Base-by-base conservation (phyloP, 2,888 invertebrate species). In the Xestia sexstrigata region DNA sequence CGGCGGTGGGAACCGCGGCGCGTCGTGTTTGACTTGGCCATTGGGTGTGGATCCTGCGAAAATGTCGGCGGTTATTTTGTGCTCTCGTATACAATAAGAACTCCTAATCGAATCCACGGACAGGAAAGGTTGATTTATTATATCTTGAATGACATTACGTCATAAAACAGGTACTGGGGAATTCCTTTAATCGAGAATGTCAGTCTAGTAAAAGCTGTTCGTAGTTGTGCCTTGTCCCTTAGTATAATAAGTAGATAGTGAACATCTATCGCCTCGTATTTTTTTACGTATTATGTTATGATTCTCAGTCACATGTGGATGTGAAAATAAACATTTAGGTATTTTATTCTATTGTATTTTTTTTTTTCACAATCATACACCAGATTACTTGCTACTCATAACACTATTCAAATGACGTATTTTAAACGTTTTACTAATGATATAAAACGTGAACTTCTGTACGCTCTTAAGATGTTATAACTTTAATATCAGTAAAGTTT, bases 11-110 rank as follows among this genome's bases (percentile, higher is more conserved):
- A 90, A 94, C 72, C 94, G 90, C 0, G 96, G 95, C 0, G 95
- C 94, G 11, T 96, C 95, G 55, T 91, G 90, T 87, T 92, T 95
- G 62, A 94, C 91, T 91, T 95, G 95, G 20, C 96, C 95, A 85
- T 96, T 96, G 73, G 93, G 94, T 79, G 94, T 95, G 81, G 94
- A 90, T 78, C 94, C 95, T 96, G 88, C 1, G 73, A 82, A 78
- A 71, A 67, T 17, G 1, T 65, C n/a, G 15, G 63, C 60, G 20
- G 20, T 83, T 79, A 60, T 26, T 70, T 42, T 55, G 20, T 26
- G 4, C 0, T n/a, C 42, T 17, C 13, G 17, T 26, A 7, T n/a
- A 6, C 23, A 39, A 23, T 8, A 35, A 47, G 9, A 30, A 30
- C 20, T 26, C 9, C 9, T 72, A 2, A 47, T 39, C 13, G 20